These are phyloP conservation scores for Siphonodentalium dalli DNA, from an alignment of 2,888 invertebrate species.

Conservation along the genomic window DNA sequence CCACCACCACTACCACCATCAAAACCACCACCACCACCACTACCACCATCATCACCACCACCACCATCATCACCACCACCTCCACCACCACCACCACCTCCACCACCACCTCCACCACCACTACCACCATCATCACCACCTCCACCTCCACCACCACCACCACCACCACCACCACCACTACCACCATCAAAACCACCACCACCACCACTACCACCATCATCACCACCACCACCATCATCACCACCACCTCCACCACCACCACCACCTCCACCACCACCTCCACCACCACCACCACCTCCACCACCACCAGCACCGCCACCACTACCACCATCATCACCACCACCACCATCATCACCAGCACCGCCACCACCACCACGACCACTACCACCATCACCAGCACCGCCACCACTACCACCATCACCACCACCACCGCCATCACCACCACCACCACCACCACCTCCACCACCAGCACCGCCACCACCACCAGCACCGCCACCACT, in stretches of 20 bases:
- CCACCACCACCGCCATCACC: constrained; percentile 1
- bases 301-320: too few species aligned
- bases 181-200: too few species aligned
- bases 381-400: too few species aligned
- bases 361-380: too few species aligned
- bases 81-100: constrained; percentile 1
- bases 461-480: too few species aligned
- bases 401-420: neutral
- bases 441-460: constrained; percentile 1
- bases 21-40: too few species aligned
- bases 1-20: too few species aligned
- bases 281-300: constrained; percentile 5
- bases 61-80: constrained; percentile 3
- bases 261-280: constrained; percentile 5
- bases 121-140: constrained; percentile 2
- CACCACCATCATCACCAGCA: neutral
- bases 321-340: neutral
- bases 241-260: constrained; percentile 4
- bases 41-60: constrained; percentile 1
- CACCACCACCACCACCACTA: constrained; percentile 3
- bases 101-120: constrained; percentile 4
- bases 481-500: too few species aligned
- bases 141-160: constrained; percentile 3
- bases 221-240: constrained; percentile 1
- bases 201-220: constrained; percentile 2